Evolutionary conservation across 2,113 vertebrate genomes (phyloP).

Genomic region (Sinocyclocheilus maitianheensis): DNA sequence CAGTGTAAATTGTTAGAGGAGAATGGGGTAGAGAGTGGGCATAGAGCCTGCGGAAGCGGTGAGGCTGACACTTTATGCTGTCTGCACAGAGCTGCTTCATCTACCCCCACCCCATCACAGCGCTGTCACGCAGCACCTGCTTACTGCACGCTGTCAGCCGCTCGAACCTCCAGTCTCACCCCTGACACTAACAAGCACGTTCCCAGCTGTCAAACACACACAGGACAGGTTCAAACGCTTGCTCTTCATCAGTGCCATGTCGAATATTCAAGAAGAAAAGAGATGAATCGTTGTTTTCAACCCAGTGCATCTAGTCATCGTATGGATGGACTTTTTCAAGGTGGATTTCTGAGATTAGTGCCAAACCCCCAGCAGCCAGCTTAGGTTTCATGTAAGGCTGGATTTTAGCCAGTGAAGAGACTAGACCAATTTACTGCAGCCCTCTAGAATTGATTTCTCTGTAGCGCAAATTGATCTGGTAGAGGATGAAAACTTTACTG

Average conservation of each 20-base stretch:
- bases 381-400: background rate
- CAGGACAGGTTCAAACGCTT: slow-evolving; percentile 12
- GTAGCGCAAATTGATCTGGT: slow-evolving; percentile 29
- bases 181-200: slow-evolving; percentile 10
- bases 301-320: background rate
- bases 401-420: slow-evolving; percentile 4
- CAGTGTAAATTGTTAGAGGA: background rate
- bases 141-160: background rate
- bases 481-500: slow-evolving; percentile 19
- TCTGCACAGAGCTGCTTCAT: slow-evolving; percentile 27
- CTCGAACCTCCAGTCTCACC: slow-evolving; percentile 21
- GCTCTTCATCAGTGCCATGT: background rate
- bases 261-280: slow-evolving; percentile 9
- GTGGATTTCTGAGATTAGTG: background rate
- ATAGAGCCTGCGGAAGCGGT: background rate
- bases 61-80: slow-evolving; percentile 22
- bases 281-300: background rate
- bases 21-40: slow-evolving; percentile 6
- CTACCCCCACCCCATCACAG: background rate
- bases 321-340: background rate
- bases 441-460: slow-evolving; percentile 26
- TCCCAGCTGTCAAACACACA: slow-evolving; percentile 14
- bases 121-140: slow-evolving; percentile 12
- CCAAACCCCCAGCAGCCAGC: background rate
- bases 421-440: slow-evolving; percentile 38